Conservation (phyloP, 2,888 invertebrate species). For the Phymatocera aterrima region DNA sequence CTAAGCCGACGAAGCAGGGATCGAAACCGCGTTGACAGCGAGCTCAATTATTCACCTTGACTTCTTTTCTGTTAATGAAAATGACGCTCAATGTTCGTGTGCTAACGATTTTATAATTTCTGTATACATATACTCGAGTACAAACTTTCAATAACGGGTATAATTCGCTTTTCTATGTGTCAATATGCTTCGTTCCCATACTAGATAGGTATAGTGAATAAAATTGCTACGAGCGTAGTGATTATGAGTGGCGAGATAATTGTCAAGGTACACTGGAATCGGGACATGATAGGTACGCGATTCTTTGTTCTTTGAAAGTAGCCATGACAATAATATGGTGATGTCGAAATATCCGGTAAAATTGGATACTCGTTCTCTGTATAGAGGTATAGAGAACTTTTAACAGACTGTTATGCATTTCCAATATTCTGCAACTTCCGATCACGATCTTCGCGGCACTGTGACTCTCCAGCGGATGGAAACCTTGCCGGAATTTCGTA, state of each 20-base stretch:
- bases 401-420: not conserved
- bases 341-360: conserved; percentile 33
- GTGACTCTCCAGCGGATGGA: no score
- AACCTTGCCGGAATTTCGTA: no score
- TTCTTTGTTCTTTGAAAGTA: no score
- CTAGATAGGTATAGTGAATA: not conserved
- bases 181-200: not conserved
- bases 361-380: not conserved
- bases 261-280: conserved; percentile 4
- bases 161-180: not conserved
- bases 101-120: conserved; percentile 12
- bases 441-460: not conserved
- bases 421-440: conserved; percentile 25
- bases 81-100: not conserved
- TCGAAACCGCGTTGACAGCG: not conserved
- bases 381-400: no score
- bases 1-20: not conserved
- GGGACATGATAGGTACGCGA: not conserved
- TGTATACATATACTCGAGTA: no score
- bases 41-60: not conserved
- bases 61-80: not conserved
- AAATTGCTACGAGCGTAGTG: not conserved
- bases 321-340: not conserved
- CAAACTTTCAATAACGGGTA: not conserved
- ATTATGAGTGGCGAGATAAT: not conserved